These are phyloP conservation scores for Dipodomys stephensi DNA, from an alignment of 2,113 vertebrate species.

Conservation along the genomic window DNA sequence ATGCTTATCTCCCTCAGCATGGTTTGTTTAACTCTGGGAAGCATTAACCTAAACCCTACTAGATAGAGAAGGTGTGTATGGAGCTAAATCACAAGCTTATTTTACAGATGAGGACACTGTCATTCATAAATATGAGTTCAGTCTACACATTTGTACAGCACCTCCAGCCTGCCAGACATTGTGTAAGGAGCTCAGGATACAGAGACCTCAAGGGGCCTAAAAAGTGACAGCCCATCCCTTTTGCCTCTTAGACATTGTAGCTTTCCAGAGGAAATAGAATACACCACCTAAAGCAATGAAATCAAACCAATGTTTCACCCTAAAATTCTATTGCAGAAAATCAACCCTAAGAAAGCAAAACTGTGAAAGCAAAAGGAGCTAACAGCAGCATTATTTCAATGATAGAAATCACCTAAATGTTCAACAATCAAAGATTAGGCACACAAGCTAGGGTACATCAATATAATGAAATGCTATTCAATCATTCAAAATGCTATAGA, in stretches of 20 bases:
- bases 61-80: background rate
- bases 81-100: background rate
- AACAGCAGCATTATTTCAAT: background rate
- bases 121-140: background rate
- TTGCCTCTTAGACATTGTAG: background rate
- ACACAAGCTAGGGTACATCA: background rate
- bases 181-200: background rate
- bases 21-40: background rate
- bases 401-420: background rate
- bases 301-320: background rate
- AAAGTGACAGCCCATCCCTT: background rate
- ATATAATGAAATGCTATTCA: background rate
- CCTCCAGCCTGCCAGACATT: background rate
- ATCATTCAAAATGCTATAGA: slow-evolving; percentile 4
- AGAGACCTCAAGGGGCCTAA: background rate
- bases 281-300: background rate
- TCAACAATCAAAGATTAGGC: background rate
- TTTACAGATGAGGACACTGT: background rate
- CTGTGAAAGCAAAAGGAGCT: background rate
- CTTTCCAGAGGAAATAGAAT: background rate
- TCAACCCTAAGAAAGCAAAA: background rate
- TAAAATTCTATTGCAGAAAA: background rate
- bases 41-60: background rate
- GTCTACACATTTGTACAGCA: background rate
- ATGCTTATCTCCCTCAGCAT: background rate